Base-by-base conservation (phyloP, 2,888 invertebrate species). In the Cordilura impudica region DNA sequence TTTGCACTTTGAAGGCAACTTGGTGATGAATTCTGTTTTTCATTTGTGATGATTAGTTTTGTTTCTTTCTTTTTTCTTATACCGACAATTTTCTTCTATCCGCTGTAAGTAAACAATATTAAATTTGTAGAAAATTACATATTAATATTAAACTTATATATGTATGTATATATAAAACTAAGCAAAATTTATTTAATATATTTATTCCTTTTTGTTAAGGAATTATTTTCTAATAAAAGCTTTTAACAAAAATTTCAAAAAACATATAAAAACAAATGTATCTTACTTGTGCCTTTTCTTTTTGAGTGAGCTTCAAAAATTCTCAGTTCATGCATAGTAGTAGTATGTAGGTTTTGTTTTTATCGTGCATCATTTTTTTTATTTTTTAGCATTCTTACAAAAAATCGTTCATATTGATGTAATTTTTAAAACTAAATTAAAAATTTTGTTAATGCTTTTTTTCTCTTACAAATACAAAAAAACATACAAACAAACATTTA, bases 401-500 rank as follows among this genome's bases (percentile, higher is more conserved):
- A 86, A 87, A 87, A 85, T 87, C 87, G 86, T 87, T 87, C 87
- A 87, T 87, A 87, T 87, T 87, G 87, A 87, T 87, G 87, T 86
- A 87, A 84, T 87, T 87, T 86, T 87, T 87, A 87, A 87, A 87
- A 86, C 87, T 87, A 84, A 85, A 86, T 83, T 81, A 83, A 82
- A 81, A 81, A 77, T 78, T 82, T 79, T 69, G 69, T 78, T 73
- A 73, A 77, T 82, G 72, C 74, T 78, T 72, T 43, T 21, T 58
- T 75, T 53, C 35, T 19, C 21, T 39, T 49, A 49, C 39, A 29
- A 39, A 58, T 29, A 29, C 4, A 45, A 19, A 19, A 54, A 43
- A 39, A 58, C 19, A 35, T 66, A 73, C 49, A 67, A 51, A 74
- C 66, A 61, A 70, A 47, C 63, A 78, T 73, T 66, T 60, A 69